Percentiles rank a stretch among this genome's conserved stretches.
Conservation (phyloP, 2,888 invertebrate species). For the Eudemis profundana region DNA sequence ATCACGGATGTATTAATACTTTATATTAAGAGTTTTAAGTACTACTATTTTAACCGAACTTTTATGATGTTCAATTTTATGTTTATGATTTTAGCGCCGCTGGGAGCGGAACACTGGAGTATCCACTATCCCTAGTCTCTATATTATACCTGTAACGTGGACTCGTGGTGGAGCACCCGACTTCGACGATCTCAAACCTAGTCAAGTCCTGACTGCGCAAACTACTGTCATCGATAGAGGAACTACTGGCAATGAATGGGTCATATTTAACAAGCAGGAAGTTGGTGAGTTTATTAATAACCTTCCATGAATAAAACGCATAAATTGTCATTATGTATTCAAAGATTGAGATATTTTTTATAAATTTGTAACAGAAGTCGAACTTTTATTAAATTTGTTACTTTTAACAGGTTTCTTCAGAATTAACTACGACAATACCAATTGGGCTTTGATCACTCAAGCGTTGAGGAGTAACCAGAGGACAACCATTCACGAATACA, state of each 20-base stretch:
- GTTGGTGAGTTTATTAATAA: slow-evolving; percentile 73
- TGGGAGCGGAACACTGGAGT: slow-evolving; percentile 67
- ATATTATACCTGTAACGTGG: slow-evolving; percentile 79
- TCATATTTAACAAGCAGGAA: slow-evolving; percentile 86
- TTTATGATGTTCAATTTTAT: neutral
- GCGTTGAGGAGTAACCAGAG: slow-evolving; percentile 73
- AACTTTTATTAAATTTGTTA: neutral
- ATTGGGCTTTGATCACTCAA: slow-evolving; percentile 84
- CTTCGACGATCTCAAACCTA: slow-evolving; percentile 73
- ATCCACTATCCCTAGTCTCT: slow-evolving; percentile 58
- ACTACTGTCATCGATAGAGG: slow-evolving; percentile 60
- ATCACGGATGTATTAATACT: too few species aligned
- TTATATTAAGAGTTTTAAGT: too few species aligned
- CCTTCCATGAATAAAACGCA: too few species aligned
- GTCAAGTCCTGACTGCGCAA: slow-evolving; percentile 59
- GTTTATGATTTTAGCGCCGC: slow-evolving; percentile 60
- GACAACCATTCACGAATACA: slow-evolving; percentile 83
- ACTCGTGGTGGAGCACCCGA: slow-evolving; percentile 69
- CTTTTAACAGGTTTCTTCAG: slow-evolving; percentile 84
- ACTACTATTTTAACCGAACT: too few species aligned
- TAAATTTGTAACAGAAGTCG: too few species aligned
- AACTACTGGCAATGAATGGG: slow-evolving; percentile 78
- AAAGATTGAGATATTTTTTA: too few species aligned
- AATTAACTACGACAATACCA: slow-evolving; percentile 85
- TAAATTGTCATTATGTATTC: too few species aligned